Conservation (phyloP, 2,797 vertebrate genomes). For the Odontamblyopus rebecca region DNA sequence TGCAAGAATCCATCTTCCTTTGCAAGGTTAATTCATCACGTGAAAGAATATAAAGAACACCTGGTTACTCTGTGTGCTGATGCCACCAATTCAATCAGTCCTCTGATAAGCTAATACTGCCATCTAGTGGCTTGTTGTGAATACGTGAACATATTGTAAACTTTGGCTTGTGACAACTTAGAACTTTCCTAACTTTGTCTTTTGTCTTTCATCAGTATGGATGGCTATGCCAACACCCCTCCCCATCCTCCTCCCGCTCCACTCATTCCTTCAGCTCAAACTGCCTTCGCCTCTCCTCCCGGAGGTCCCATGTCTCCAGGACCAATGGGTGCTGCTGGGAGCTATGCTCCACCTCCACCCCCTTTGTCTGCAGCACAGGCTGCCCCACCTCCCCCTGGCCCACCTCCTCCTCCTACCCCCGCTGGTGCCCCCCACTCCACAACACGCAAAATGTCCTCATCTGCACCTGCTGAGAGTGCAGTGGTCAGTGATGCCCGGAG, state of each 20-base stretch:
- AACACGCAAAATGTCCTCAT: constrained; percentile 81
- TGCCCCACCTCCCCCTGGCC: constrained; percentile 87
- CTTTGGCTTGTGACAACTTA: neutral
- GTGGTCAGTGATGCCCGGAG: constrained; percentile 88
- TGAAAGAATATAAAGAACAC: neutral
- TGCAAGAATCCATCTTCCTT: too few species aligned
- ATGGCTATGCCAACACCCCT: constrained; percentile 77
- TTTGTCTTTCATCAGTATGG: constrained; percentile 64
- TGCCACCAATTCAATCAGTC: neutral
- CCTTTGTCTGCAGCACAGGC: constrained; percentile 77
- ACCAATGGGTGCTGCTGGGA: constrained; percentile 64
- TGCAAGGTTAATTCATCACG: too few species aligned
- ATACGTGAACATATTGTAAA: neutral
- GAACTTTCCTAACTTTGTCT: neutral
- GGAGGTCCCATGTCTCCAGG: constrained; percentile 81
- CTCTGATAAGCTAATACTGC: constrained; percentile 51
- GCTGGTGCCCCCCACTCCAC: constrained; percentile 76
- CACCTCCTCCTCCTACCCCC: constrained; percentile 84
- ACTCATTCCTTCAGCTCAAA: constrained; percentile 92
- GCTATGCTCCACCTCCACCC: constrained; percentile 79
- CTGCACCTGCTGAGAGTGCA: constrained; percentile 79
- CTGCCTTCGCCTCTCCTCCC: constrained; percentile 91
- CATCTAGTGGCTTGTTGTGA: constrained; percentile 57
- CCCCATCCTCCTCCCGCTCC: constrained; percentile 73
- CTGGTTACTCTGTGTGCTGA: neutral